Conservation (phyloP, 2,888 invertebrate genomes). For the Leptura quadrifasciata region DNA sequence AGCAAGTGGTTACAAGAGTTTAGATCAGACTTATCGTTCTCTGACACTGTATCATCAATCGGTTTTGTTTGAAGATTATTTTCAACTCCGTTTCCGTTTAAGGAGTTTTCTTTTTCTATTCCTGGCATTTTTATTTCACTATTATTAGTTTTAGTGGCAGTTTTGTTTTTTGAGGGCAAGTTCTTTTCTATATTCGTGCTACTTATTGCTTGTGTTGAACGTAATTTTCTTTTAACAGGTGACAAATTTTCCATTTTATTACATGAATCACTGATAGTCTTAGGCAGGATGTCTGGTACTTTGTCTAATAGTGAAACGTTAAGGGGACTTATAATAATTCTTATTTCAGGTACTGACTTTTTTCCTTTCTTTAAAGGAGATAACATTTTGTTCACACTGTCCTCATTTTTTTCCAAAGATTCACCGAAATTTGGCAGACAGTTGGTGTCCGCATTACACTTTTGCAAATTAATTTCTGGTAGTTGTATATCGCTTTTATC, state of each 20-base stretch:
- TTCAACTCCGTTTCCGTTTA: background rate
- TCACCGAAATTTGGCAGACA: background rate
- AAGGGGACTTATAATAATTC: conserved; percentile 29
- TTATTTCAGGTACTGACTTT: conserved; percentile 21
- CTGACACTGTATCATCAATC: background rate
- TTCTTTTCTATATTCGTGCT: background rate
- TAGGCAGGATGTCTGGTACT: background rate
- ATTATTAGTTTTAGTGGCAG: background rate
- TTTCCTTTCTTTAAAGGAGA: conserved; percentile 12
- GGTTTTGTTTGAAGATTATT: background rate
- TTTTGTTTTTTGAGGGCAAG: background rate
- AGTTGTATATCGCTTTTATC: background rate
- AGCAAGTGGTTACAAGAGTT: background rate
- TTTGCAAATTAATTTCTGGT: background rate
- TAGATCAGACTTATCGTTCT: background rate
- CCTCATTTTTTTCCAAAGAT: background rate
- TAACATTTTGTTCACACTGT: background rate
- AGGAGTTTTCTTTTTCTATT: background rate
- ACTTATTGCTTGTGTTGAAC: conserved; percentile 11
- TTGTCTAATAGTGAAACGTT: conserved; percentile 2
- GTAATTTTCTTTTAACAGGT: conserved; percentile 26
- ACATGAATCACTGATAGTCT: background rate
- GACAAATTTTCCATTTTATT: conserved; percentile 8
- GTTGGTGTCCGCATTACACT: background rate
- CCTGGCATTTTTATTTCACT: background rate